Conservation (phyloP, 64 coral and sea anemone species). For the Porites australiensis region DNA sequence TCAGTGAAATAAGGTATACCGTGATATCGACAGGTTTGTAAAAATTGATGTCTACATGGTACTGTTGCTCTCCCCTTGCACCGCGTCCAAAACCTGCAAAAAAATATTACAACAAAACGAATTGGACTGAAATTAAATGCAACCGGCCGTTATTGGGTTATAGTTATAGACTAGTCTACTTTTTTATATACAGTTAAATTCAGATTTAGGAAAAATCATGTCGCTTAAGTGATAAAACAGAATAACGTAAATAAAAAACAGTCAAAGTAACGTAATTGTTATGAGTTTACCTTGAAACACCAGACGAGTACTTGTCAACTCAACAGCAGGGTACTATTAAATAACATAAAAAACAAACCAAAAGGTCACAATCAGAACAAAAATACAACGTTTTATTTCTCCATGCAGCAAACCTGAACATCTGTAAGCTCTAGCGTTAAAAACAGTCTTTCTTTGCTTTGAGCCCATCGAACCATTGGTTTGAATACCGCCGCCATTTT, state of each 20-base stretch:
- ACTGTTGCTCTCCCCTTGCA: slow-evolving; percentile 57
- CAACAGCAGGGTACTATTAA: slow-evolving; percentile 49
- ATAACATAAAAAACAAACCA: neutral
- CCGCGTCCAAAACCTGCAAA: slow-evolving; percentile 59
- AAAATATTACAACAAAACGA: neutral
- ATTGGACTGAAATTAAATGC: too few relatives aligned
- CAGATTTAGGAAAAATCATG: too few relatives aligned
- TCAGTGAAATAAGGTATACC: neutral
- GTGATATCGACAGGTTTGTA: slow-evolving; percentile 43
- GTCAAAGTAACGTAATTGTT: too few relatives aligned
- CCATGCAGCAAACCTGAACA: slow-evolving; percentile 42
- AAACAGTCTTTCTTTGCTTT: slow-evolving; percentile 58
- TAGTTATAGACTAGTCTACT: too few relatives aligned
- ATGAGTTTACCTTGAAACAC: slow-evolving; percentile 51
- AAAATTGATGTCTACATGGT: slow-evolving; percentile 56
- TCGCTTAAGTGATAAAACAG: too few relatives aligned
- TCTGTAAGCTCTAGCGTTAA: slow-evolving; percentile 74
- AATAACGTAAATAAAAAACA: too few relatives aligned
- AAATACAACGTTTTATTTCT: too few relatives aligned
- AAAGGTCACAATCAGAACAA: neutral
- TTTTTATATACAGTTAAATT: too few relatives aligned
- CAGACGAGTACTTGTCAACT: slow-evolving; percentile 53
- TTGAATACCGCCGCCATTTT: slow-evolving; percentile 68
- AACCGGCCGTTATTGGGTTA: too few relatives aligned
- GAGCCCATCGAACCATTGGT: slow-evolving; percentile 70